Conservation (phyloP, 2,888 invertebrate species). For the Lobophora halterata region DNA sequence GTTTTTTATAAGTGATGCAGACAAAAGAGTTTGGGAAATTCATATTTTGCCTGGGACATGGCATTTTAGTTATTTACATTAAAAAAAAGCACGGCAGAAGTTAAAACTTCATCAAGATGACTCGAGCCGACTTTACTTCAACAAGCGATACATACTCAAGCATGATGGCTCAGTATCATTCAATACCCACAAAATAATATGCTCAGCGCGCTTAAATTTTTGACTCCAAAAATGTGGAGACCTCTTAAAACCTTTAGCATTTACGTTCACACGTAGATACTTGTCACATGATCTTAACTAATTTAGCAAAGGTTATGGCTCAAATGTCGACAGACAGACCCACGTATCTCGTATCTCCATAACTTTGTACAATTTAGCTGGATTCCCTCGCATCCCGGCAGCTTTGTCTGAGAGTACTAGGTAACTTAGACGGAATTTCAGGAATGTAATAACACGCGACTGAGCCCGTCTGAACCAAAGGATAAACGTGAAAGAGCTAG, state of each 20-base stretch:
- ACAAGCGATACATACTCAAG: too few relatives aligned
- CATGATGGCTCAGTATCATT: too few relatives aligned
- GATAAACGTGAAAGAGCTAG: slow-evolving; percentile 4
- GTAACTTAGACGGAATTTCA: slow-evolving; percentile 26
- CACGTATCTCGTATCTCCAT: slow-evolving; percentile 8
- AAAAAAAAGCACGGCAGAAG: too few relatives aligned
- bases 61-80: too few relatives aligned
- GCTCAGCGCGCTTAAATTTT: too few relatives aligned
- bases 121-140: too few relatives aligned
- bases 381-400: slow-evolving; percentile 41
- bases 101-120: too few relatives aligned
- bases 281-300: slow-evolving; percentile 5
- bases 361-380: slow-evolving; percentile 25
- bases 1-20: slow-evolving; percentile 15
- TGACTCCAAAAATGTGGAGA: too few relatives aligned
- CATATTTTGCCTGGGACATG: slow-evolving; percentile 6
- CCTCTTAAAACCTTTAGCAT: too few relatives aligned
- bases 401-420: slow-evolving; percentile 41
- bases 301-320: neutral
- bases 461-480: slow-evolving; percentile 20
- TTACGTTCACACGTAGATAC: too few relatives aligned
- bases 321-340: neutral
- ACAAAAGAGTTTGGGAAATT: slow-evolving; percentile 10
- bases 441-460: slow-evolving; percentile 46
- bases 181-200: too few relatives aligned